These are phyloP conservation scores for Brevimyrus niger DNA, from an alignment of 2,113 vertebrate genomes.

Conservation along the genomic window DNA sequence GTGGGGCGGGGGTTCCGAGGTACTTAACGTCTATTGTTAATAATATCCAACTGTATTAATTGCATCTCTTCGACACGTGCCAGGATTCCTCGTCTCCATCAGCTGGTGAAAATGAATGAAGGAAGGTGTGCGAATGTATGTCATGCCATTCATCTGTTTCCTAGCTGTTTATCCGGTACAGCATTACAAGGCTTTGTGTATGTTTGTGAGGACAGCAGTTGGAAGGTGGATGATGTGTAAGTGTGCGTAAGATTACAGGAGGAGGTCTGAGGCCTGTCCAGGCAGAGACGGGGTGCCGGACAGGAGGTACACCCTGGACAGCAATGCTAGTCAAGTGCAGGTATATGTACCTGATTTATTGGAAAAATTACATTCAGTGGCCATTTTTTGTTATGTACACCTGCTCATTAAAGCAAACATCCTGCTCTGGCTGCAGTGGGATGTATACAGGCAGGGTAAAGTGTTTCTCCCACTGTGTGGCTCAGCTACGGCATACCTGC, in stretches of 20 bases:
- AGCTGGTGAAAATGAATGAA: not conserved
- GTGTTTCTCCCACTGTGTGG: not conserved
- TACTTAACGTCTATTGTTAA: not conserved
- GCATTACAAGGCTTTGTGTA: not conserved
- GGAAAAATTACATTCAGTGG: not conserved
- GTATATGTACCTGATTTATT: not conserved
- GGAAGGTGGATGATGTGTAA: not conserved
- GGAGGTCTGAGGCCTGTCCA: not conserved
- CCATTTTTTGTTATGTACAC: not conserved
- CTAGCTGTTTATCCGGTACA: not conserved
- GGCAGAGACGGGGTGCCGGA: not conserved
- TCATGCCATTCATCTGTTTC: not conserved
- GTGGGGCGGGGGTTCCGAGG: not conserved
- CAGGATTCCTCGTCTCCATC: not conserved
- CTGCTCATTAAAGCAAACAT: not conserved
- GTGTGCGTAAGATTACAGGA: not conserved
- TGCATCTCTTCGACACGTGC: not conserved
- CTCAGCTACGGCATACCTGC: not conserved
- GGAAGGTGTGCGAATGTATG: not conserved
- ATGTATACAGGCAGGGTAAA: not conserved
- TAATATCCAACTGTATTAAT: not conserved
- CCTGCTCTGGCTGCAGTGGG: not conserved
- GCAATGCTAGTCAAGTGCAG: not conserved
- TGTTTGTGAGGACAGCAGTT: not conserved
- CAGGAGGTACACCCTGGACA: not conserved